Base-by-base conservation (phyloP, 1,140 invertebrate species). In the Drosophila lacteicornis region DNA sequence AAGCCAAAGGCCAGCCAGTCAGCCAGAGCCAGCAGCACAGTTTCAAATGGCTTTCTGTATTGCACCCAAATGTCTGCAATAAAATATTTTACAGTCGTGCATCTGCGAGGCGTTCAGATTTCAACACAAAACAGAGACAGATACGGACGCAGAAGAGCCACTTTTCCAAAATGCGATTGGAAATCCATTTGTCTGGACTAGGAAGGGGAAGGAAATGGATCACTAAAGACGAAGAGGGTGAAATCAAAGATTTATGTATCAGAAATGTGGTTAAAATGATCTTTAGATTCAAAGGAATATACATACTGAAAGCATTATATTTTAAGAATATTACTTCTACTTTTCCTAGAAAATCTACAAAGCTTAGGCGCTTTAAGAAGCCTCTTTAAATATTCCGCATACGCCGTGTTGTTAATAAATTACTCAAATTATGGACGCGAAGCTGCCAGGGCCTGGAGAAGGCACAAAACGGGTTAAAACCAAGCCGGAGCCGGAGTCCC, bases 391-490 rank as follows among this genome's bases (percentile, higher is more conserved):
- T 56, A 56, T 80, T 62, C 33, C 84, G 66, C 43, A 75, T 88
- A 78, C 66, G 61, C 62, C 73, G 53, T 59, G 70, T 73, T 71
- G 69, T 73, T 66, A 75, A 83, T 80, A 80, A 83, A 84, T 88
- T 84, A 77, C 57, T 66, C 49, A 78, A 83, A 83, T 83, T 88
- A 78, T 80, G 82, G 84, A 65, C 47, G 78, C 59, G 22, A 58
- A 59, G 42, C 27, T 70, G 27, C 56, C 55, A 59, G 66, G 50
- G 13, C 36, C 22, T 22, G 6, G 40, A 17, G 25, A 38, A 22
- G 66, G 43, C 27, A 6, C 13, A 55, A 40, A 27, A 11, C 22
- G 50, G 83, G 80, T 59, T 66, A 74, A 82, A 87, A 70, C 55
- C 71, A 51, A 78, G 73, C 57, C 36, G 56, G 49, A 59, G 33